Percentiles rank a stretch among this genome's conserved stretches.
These are phyloP conservation scores for Crenuchus spilurus DNA, from an alignment of 2,797 vertebrate genomes.

Conservation along the genomic window DNA sequence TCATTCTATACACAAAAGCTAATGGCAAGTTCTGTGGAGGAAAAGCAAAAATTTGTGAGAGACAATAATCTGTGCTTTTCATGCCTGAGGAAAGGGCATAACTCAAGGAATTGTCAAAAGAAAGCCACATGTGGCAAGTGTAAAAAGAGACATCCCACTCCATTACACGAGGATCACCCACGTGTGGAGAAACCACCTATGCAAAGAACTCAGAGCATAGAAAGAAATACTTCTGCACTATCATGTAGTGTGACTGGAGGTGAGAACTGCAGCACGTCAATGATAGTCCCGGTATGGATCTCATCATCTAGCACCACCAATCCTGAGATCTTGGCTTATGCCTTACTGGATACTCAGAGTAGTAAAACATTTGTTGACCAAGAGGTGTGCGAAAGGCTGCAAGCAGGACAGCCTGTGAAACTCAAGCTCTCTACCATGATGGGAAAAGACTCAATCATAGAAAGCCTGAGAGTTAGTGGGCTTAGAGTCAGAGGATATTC, in stretches of 20 bases:
- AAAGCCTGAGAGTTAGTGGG: conserved; percentile 28
- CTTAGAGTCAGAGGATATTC: conserved; percentile 26
- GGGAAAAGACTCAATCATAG: conserved; percentile 20
- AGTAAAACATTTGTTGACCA: conserved; percentile 43
- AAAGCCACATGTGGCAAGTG: too few relatives aligned
- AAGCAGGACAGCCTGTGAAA: conserved; percentile 34
- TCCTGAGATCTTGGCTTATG: conserved; percentile 30
- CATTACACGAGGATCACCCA: too few relatives aligned
- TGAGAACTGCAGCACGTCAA: conserved; percentile 28
- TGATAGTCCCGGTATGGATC: conserved; percentile 48
- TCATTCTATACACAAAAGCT: conserved; percentile 12
- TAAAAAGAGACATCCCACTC: conserved; percentile 50
- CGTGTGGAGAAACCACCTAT: background rate
- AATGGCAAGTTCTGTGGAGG: background rate
- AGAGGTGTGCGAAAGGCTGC: conserved; percentile 29
- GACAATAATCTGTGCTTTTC: conserved; percentile 42
- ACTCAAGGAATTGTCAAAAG: background rate
- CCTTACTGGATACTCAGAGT: conserved; percentile 37
- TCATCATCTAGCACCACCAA: conserved; percentile 6
- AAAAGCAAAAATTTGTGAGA: conserved; percentile 22
- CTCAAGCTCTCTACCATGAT: conserved; percentile 49
- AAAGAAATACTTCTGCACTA: background rate
- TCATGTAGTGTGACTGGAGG: conserved; percentile 4
- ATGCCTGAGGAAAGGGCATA: background rate
- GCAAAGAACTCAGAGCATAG: background rate